Base-by-base conservation (phyloP, 1,140 invertebrate genomes). In the Chionoecetes opilio region DNA sequence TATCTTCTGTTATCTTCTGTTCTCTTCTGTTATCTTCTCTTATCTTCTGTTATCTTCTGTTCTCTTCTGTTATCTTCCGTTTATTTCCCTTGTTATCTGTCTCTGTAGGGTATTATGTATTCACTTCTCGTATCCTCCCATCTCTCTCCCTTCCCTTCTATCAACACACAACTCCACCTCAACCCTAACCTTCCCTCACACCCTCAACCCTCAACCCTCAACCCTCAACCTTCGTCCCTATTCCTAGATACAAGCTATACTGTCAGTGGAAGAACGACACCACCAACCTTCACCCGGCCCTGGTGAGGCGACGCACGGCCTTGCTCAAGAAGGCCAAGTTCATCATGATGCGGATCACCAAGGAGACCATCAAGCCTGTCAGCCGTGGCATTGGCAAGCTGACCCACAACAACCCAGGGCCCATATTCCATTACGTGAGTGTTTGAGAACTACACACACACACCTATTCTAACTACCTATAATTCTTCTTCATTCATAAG, bases 341-440 rank as follows among this genome's bases (percentile, higher is more conserved):
- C 95, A 98, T 99, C 9, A 99, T 99, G 98, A 99, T 99, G 97
- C 98, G 99, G 88, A 98, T 99, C 2, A 99, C 99, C 96, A 99
- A 99, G 97, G 99, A 99, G 97, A 99, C 99, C 96, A 99, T 99
- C 1, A 99, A 99, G 97, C 99, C 98, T 0, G 98, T 99, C 92
- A 99, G 99, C 9, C 97, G 99, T 94, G 98, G 99, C 53, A 98
- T 99, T 93, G 99, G 99, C 26, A 99, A 99, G 97, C 97, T 99
- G 29, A 99, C 99, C 41, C 99, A 99, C 97, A 99, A 98, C 92
- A 99, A 99, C 87, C 99, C 99, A 0, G 98, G 98, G 34, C 98
- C 99, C 96, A 97, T 99, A 0, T 99, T 99, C 97, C 99, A 99
- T 97, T 99, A 99, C 97, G 99, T 99, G 97, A 97, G 97, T 97